A percentile compares a stretch with the other conserved stretches of the same genome.
Evolutionary conservation across 2,797 vertebrate genomes (phyloP).

Genomic region (Leptoclinus maculatus): DNA sequence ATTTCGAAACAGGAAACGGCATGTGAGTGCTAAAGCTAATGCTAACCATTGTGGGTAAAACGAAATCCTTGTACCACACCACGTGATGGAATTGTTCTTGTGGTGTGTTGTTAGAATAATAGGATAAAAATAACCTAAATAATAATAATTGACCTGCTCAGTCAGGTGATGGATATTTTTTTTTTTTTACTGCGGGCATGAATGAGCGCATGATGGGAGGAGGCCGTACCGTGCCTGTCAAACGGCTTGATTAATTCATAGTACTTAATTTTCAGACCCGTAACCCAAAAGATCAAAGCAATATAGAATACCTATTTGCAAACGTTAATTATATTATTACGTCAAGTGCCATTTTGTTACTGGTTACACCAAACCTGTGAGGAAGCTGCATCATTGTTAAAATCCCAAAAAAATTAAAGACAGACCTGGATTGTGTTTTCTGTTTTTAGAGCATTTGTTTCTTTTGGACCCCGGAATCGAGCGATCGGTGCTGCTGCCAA

Average conservation of each 20-base stretch:
- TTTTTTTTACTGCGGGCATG: constrained; percentile 28
- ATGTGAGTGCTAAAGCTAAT: constrained; percentile 77
- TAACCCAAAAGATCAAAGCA: background rate
- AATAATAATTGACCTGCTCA: background rate
- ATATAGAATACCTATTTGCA: background rate
- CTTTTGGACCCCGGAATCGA: constrained; percentile 96
- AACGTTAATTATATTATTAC: fast-evolving
- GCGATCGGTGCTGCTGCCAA: constrained; percentile 97
- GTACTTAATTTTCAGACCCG: background rate
- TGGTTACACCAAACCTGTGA: background rate
- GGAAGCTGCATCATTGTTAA: background rate
- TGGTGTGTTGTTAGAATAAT: too few species aligned
- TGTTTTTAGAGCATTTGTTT: constrained; percentile 90
- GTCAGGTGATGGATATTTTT: constrained; percentile 24
- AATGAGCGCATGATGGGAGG: constrained; percentile 63
- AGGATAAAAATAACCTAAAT: background rate
- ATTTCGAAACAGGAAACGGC: constrained; percentile 75
- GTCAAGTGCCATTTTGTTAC: background rate
- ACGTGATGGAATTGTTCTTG: fast-evolving
- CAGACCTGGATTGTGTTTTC: constrained; percentile 14
- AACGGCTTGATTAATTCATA: constrained; percentile 35
- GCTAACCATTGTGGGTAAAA: constrained; percentile 40
- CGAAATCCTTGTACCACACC: background rate
- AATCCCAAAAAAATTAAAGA: background rate
- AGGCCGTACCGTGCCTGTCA: constrained; percentile 73